Conservation (phyloP, 2,888 invertebrate species). For the Dysmachus trigonus region DNA sequence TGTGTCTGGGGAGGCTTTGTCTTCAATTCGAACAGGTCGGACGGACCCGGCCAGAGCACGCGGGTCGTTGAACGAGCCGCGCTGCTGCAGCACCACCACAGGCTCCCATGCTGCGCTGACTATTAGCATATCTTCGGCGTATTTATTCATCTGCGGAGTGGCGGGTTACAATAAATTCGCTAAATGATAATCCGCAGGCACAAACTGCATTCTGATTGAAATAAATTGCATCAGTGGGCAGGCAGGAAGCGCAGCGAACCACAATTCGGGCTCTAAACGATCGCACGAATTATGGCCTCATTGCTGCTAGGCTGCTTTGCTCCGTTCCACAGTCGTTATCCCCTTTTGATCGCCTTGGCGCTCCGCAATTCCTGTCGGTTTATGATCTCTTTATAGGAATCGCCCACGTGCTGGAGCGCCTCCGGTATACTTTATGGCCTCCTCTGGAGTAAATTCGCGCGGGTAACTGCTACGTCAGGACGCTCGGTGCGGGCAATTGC, state of each 20-base stretch:
- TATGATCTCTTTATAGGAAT: neutral
- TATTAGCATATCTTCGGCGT: neutral
- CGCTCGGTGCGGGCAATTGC: neutral
- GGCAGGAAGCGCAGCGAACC: neutral
- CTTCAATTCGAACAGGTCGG: no score
- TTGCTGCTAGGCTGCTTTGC: neutral
- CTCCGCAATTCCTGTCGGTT: neutral
- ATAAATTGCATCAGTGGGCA: neutral
- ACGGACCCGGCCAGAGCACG: no score
- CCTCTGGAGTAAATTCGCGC: neutral
- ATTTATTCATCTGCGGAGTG: neutral
- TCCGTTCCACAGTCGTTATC: neutral
- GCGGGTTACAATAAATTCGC: neutral
- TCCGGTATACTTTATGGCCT: neutral
- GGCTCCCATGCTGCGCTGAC: neutral
- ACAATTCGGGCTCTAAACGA: neutral
- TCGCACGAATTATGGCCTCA: neutral
- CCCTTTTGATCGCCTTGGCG: neutral
- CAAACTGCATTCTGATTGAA: neutral
- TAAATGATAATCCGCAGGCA: neutral
- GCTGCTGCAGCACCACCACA: neutral
- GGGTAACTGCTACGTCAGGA: neutral
- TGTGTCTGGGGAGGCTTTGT: neutral
- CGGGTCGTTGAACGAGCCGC: neutral
- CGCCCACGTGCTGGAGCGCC: neutral